Conservation (phyloP, 2,888 invertebrate genomes). For the Thymelicus acteon region DNA sequence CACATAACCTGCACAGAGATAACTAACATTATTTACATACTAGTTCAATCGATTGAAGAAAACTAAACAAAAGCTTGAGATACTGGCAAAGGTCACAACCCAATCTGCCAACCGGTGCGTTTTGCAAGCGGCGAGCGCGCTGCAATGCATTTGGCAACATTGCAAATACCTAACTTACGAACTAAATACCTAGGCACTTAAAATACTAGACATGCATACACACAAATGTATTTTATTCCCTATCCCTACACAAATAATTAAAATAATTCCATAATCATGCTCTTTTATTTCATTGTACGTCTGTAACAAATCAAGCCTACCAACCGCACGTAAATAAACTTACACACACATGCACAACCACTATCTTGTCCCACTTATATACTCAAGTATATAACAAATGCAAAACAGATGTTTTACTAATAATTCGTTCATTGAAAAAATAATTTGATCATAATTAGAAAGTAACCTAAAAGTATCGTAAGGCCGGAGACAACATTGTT, state of each 20-base stretch:
- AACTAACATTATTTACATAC: conserved; percentile 39
- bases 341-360: conserved; percentile 50
- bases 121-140: conserved; percentile 42
- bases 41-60: conserved; percentile 45
- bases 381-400: conserved; percentile 48
- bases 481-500: conserved; percentile 63
- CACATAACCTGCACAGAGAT: conserved; percentile 44
- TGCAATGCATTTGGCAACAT: conserved; percentile 58
- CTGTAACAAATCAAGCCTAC: conserved; percentile 25
- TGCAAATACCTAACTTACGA: conserved; percentile 57
- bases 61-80: conserved; percentile 43
- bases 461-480: conserved; percentile 70
- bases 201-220: conserved; percentile 51
- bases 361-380: conserved; percentile 49
- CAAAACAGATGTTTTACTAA: conserved; percentile 50
- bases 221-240: background rate
- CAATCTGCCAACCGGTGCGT: conserved; percentile 51
- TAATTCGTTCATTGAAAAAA: conserved; percentile 49
- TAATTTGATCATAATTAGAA: conserved; percentile 55
- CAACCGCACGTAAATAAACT: conserved; percentile 54
- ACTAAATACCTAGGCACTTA: conserved; percentile 57
- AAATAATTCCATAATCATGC: background rate
- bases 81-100: conserved; percentile 59
- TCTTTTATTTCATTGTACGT: background rate
- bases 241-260: background rate